A percentile compares a stretch with the other conserved stretches of the same genome.
phyloP scores from a whole-genome alignment of 2,888 invertebrate species.

The Xanthia icteritia region DNA sequence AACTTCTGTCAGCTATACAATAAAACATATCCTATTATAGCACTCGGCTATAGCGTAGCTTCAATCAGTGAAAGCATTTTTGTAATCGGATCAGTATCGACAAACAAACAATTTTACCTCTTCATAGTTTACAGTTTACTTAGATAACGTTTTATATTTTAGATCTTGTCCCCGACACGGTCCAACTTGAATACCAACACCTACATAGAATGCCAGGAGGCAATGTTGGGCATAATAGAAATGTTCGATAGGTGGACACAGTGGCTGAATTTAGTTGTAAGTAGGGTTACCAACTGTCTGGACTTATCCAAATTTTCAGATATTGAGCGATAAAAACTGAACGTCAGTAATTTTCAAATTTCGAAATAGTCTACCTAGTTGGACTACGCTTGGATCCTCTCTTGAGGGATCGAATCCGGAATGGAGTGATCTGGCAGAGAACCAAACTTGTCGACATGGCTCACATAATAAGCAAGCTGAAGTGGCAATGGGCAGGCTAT shows the following conservation, averaged over 20 bases:
- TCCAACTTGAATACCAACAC: conserved; percentile 76
- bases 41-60: too few species aligned
- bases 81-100: neutral
- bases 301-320: neutral
- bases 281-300: conserved; percentile 34
- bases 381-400: neutral
- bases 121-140: neutral
- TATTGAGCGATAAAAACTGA: neutral
- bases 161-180: conserved; percentile 82
- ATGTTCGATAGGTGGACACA: conserved; percentile 85
- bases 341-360: neutral
- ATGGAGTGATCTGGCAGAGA: too few species aligned
- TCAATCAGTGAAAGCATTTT: neutral
- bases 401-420: neutral
- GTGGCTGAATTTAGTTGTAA: conserved; percentile 82
- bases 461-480: too few species aligned
- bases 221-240: conserved; percentile 82
- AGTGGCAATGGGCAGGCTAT: too few species aligned
- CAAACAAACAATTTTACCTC: neutral
- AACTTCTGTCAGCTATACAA: neutral
- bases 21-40: neutral
- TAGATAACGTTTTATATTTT: conserved; percentile 26
- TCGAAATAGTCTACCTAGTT: neutral
- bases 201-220: conserved; percentile 79
- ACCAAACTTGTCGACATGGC: too few species aligned